Percentiles rank a stretch among this genome's conserved stretches.
Conservation (phyloP, 2,888 invertebrate species). For the Zonitis immaculata region DNA sequence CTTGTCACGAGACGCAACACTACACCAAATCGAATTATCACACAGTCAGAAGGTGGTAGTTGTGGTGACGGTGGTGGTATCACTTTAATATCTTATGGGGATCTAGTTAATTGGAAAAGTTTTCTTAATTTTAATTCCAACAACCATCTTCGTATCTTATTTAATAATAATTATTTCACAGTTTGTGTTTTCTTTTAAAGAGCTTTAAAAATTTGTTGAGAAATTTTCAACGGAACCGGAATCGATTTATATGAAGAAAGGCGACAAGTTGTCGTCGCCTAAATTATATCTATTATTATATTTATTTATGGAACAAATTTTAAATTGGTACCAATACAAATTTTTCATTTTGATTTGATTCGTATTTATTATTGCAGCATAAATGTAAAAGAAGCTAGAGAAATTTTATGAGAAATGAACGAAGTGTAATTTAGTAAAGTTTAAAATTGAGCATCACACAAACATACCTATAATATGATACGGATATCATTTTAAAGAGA, state of each 20-base stretch:
- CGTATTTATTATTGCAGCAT: too few species aligned
- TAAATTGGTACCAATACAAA: too few species aligned
- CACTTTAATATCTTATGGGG: constrained; percentile 41
- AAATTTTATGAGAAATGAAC: too few species aligned
- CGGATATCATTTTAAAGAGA: not conserved
- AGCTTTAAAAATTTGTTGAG: too few species aligned
- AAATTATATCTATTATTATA: not conserved
- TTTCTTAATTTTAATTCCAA: constrained; percentile 37
- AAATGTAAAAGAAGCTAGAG: too few species aligned
- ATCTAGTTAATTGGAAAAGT: constrained; percentile 41
- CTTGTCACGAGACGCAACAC: constrained; percentile 28
- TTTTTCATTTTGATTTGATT: too few species aligned
- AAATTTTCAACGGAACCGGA: not conserved
- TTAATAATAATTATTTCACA: constrained; percentile 6
- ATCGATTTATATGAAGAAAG: not conserved
- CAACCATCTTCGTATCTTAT: constrained; percentile 15
- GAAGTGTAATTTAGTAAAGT: too few species aligned
- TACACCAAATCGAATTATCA: constrained; percentile 39
- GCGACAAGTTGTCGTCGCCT: not conserved
- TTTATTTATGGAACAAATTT: too few species aligned
- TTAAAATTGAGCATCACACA: too few species aligned
- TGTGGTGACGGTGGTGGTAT: constrained; percentile 23
- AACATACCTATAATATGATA: too few species aligned
- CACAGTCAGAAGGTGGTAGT: constrained; percentile 19
- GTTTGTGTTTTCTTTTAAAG: constrained; percentile 12